Percentiles rank a stretch among this genome's conserved stretches.
Evolutionary conservation across 2,113 vertebrate species (phyloP).

Genomic region (Pseudopipra pipra): DNA sequence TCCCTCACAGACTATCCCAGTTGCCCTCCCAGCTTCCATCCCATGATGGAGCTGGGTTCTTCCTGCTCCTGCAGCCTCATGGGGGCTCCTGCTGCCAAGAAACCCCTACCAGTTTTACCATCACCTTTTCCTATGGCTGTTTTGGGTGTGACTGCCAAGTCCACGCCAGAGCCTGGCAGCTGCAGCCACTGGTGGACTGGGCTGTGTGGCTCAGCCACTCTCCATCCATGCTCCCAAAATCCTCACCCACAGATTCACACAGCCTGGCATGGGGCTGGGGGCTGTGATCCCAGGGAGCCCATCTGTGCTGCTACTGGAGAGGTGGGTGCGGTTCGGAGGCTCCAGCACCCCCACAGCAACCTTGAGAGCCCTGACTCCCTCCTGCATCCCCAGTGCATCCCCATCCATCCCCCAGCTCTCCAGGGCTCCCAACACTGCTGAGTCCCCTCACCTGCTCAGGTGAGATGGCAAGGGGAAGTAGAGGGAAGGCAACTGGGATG

Average conservation of each 20-base stretch:
- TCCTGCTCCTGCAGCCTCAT: background rate
- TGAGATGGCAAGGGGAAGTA: background rate
- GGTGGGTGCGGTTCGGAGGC: rapidly evolving
- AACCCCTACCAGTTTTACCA: background rate
- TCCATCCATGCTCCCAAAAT: background rate
- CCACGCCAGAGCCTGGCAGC: background rate
- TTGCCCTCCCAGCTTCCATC: background rate
- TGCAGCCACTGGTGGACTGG: background rate
- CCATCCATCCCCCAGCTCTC: background rate
- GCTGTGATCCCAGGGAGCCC: too few relatives aligned
- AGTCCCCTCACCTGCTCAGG: background rate
- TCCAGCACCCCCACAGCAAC: background rate
- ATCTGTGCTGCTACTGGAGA: background rate
- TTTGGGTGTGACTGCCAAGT: background rate
- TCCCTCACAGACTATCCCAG: background rate
- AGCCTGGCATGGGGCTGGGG: background rate
- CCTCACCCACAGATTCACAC: background rate
- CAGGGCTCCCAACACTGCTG: background rate
- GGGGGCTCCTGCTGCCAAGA: background rate
- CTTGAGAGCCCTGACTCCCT: background rate
- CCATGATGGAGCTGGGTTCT: background rate
- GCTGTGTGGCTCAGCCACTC: background rate
- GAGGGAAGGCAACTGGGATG: background rate
- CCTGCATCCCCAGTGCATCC: background rate
- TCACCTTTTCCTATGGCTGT: background rate